phyloP scores from a whole-genome alignment of 2,888 invertebrate species.

The Calameuta idolon region DNA sequence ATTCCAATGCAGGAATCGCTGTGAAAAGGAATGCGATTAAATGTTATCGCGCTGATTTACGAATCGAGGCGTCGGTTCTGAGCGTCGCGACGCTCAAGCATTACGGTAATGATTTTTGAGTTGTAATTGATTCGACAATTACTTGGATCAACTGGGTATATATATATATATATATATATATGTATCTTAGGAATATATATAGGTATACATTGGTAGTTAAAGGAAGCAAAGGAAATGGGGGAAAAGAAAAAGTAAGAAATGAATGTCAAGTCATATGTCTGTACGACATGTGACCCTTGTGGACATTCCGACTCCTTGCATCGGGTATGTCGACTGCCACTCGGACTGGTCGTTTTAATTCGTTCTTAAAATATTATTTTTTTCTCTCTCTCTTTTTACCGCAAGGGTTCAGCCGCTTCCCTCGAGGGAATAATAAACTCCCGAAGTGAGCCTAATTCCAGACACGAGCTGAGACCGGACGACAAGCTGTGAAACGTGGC shows the following conservation, averaged over 20 bases:
- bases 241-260: neutral
- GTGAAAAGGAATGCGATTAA: neutral
- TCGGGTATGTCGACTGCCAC: neutral
- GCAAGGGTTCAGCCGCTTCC: neutral
- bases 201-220: neutral
- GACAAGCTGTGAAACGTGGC: neutral
- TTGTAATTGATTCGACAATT: neutral
- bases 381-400: neutral
- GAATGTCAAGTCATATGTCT: neutral
- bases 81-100: neutral
- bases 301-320: neutral
- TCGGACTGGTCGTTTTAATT: neutral
- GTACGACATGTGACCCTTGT: neutral
- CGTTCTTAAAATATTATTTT: neutral
- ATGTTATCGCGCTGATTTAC: neutral
- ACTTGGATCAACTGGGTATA: neutral
- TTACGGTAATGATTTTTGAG: neutral
- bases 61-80: neutral
- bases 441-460: neutral
- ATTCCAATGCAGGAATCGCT: neutral
- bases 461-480: neutral
- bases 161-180: slow-evolving; percentile 5
- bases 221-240: neutral
- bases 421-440: neutral
- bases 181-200: neutral